Percentiles rank a stretch among this genome's conserved stretches.
phyloP scores from a whole-genome alignment of 2,888 invertebrate genomes.

The Lottia scabra region DNA sequence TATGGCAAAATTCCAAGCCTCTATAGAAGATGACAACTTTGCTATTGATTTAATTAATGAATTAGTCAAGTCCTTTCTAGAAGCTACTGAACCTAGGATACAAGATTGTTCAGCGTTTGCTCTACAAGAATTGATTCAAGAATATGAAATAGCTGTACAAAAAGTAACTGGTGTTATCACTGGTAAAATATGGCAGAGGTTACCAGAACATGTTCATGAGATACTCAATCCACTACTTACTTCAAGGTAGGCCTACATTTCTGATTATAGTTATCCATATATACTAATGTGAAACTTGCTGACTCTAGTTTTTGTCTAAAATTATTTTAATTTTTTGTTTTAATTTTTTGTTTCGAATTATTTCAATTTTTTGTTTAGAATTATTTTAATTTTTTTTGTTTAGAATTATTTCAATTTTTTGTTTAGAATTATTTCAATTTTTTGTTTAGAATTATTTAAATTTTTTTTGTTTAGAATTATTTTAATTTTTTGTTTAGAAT shows the following conservation, averaged over 20 bases:
- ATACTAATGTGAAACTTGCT: too few species aligned
- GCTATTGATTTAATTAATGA: conserved; percentile 67
- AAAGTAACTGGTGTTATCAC: conserved; percentile 36
- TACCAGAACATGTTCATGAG: conserved; percentile 67
- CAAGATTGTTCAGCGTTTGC: conserved; percentile 71
- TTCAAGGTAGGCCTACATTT: conserved; percentile 58
- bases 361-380: too few species aligned
- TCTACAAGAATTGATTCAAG: conserved; percentile 70
- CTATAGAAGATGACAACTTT: conserved; percentile 67
- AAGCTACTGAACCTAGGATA: conserved; percentile 66
- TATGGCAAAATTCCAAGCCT: conserved; percentile 55
- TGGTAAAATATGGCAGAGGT: conserved; percentile 64
- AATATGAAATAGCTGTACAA: conserved; percentile 60
- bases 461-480: too few species aligned
- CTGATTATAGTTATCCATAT: too few species aligned
- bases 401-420: too few species aligned
- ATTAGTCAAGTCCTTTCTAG: conserved; percentile 69
- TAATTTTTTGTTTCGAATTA: too few species aligned
- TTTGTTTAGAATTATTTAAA: too few species aligned
- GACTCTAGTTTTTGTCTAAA: too few species aligned
- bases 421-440: too few species aligned
- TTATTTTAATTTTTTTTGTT: too few species aligned
- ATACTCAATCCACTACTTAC: conserved; percentile 65
- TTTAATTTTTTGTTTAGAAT: too few species aligned
- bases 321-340: too few species aligned